phyloP scores from a whole-genome alignment of 2,888 invertebrate genomes.

The Tenthredo amoena region DNA sequence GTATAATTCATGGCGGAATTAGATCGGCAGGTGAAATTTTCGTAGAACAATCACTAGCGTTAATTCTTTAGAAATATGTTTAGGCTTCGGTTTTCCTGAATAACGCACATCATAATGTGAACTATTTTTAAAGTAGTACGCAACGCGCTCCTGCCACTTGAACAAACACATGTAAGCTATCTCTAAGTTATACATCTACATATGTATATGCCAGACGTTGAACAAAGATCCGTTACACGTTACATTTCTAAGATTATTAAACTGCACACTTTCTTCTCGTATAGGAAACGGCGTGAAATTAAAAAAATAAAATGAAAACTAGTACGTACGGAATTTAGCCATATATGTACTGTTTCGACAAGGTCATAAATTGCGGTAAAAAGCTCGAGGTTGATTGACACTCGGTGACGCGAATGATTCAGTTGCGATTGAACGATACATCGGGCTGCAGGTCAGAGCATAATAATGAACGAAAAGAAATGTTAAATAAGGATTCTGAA shows the following conservation, averaged over 20 bases:
- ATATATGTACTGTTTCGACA: neutral
- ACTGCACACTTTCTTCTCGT: neutral
- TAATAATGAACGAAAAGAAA: neutral
- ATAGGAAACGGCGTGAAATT: neutral
- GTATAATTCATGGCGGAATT: neutral
- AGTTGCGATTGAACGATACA: neutral
- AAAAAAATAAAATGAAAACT: neutral
- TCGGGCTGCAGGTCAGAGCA: neutral
- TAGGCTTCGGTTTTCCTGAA: neutral
- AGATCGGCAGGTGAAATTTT: slow-evolving; percentile 10
- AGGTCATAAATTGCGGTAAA: neutral
- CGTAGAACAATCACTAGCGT: neutral
- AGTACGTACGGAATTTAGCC: neutral
- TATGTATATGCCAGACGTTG: neutral
- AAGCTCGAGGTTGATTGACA: neutral
- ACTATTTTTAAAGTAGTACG: slow-evolving; percentile 49
- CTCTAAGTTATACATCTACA: neutral
- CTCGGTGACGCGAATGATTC: neutral
- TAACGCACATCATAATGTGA: slow-evolving; percentile 34
- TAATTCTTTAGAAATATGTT: neutral
- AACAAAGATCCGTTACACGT: slow-evolving; percentile 22
- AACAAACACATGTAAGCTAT: slow-evolving; percentile 34
- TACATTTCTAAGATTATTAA: neutral
- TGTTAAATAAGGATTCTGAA: neutral
- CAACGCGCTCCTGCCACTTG: slow-evolving; percentile 32